Percentiles rank a stretch among this genome's conserved stretches.
These are phyloP conservation scores for Lagorchestes hirsutus DNA, from an alignment of 2,797 vertebrate species.

Conservation along the genomic window DNA sequence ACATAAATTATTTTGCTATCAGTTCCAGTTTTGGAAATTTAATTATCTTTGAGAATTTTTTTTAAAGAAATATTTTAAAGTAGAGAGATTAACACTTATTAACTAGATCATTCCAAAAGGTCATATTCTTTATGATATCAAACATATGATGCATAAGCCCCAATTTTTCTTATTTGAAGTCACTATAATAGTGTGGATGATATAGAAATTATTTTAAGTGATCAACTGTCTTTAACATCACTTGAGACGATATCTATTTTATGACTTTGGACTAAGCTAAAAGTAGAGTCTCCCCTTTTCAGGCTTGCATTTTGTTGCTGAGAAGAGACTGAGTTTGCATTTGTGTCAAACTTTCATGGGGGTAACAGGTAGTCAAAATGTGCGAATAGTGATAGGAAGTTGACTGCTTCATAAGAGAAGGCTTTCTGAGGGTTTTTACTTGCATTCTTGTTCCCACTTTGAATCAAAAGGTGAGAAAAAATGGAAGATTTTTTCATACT, in stretches of 20 bases:
- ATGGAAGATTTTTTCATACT: constrained; percentile 61
- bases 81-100: constrained; percentile 51
- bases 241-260: constrained; percentile 53
- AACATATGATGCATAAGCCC: constrained; percentile 60
- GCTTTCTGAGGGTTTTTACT: constrained; percentile 60
- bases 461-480: constrained; percentile 68
- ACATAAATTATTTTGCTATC: background rate
- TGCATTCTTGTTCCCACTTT: constrained; percentile 25
- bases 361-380: constrained; percentile 70
- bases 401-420: constrained; percentile 47
- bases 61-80: too few species aligned
- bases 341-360: constrained; percentile 63
- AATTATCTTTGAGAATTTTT: background rate
- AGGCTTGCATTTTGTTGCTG: constrained; percentile 54
- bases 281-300: constrained; percentile 68
- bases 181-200: constrained; percentile 43
- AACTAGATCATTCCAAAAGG: constrained; percentile 58
- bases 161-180: constrained; percentile 70
- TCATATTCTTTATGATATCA: constrained; percentile 54
- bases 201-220: constrained; percentile 59
- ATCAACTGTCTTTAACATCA: constrained; percentile 58
- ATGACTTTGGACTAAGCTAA: constrained; percentile 61
- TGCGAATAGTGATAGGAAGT: constrained; percentile 74
- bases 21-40: background rate
- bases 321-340: constrained; percentile 68